Evolutionary conservation across 2,113 vertebrate genomes (phyloP).

Genomic region (Felis chaus): DNA sequence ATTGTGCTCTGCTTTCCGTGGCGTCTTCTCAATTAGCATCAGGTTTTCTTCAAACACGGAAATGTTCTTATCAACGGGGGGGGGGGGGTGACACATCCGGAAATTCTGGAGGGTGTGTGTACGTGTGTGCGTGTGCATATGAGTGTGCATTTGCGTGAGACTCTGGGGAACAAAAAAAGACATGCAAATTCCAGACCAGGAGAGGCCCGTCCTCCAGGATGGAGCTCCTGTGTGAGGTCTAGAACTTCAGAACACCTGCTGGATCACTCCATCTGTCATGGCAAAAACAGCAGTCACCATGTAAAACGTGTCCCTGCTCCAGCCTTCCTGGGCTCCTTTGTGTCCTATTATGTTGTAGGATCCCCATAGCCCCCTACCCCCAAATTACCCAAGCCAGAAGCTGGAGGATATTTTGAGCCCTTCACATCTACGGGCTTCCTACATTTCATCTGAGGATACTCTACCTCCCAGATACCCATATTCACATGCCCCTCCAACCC

Average conservation of each 20-base stretch:
- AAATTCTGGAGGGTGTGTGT: background rate
- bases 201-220: background rate
- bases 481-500: background rate
- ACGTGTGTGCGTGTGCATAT: background rate
- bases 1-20: background rate
- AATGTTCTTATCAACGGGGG: background rate
- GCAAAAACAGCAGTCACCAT: background rate
- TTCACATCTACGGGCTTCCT: background rate
- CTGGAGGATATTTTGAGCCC: background rate
- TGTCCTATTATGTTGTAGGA: background rate
- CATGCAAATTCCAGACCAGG: background rate
- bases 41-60: conserved; percentile 29
- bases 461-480: background rate
- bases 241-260: background rate
- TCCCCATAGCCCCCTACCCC: too few species aligned
- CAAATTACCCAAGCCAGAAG: background rate
- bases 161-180: background rate
- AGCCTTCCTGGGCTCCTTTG: background rate
- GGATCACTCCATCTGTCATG: background rate
- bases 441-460: background rate
- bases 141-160: background rate
- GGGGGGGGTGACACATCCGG: background rate
- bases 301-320: background rate
- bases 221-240: background rate
- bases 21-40: conserved; percentile 42